phyloP scores from a whole-genome alignment of 2,113 vertebrate genomes.

The Chionis minor region DNA sequence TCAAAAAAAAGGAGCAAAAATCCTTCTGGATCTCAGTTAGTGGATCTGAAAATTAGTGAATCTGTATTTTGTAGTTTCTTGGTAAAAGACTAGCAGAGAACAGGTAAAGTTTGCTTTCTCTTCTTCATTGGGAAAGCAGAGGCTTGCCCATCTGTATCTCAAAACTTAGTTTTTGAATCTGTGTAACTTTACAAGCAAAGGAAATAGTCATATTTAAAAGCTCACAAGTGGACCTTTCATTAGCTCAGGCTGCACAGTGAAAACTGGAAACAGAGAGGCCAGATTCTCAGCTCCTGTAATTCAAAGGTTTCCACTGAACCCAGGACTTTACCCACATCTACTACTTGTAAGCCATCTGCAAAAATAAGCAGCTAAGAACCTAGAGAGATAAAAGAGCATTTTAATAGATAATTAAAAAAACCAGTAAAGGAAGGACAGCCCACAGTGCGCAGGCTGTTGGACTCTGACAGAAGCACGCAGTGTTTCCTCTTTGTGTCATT shows the following conservation, averaged over 20 bases:
- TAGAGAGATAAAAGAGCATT: not conserved
- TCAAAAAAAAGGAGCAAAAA: not conserved
- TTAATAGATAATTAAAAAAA: not conserved
- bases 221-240: slow-evolving; percentile 5
- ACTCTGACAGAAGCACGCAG: not conserved
- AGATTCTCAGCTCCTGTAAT: not conserved
- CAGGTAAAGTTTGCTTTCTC: not conserved
- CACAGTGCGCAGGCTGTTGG: not conserved
- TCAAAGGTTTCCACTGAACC: not conserved
- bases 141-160: not conserved
- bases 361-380: not conserved
- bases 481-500: not conserved
- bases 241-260: not conserved
- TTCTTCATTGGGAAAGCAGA: not conserved
- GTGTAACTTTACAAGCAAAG: not conserved
- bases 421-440: not conserved
- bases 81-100: not conserved
- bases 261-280: not conserved
- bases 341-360: not conserved
- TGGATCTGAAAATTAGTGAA: not conserved
- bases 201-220: not conserved
- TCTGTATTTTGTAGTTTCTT: not conserved
- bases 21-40: not conserved
- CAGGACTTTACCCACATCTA: not conserved
- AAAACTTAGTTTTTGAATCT: not conserved